Base-by-base conservation (phyloP, 2,888 invertebrate species). In the Gortyna flavago region DNA sequence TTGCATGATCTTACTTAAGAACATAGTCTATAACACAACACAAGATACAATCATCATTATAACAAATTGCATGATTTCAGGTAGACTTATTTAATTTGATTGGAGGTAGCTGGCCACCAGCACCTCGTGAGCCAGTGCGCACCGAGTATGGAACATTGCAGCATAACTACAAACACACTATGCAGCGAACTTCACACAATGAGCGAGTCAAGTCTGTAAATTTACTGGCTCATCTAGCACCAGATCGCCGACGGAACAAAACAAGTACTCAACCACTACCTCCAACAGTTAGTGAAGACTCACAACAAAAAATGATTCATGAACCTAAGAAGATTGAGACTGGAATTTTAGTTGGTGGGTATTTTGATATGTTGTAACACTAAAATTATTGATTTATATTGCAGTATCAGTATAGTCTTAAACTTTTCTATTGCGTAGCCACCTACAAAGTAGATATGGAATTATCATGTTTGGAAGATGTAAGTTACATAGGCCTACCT, bases 201-300 rank as follows among this genome's bases (percentile, higher is more conserved):
- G 97, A 96, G 82, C 94, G 97, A 87, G 95, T 97, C 87, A 97
- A 97, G 91, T 97, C 97, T 90, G 93, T 96, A 9, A 97, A 97
- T 92, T 94, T 97, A 61, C 91, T 97, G 78, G 96, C 97, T 78
- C 97, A 97, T 88, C 91, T 97, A 77, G 94, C 96, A 66, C 94
- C 96, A 82, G 96, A 96, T 38, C 90, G 92, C 80, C 91, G 94
- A 86, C 90, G 93, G 51, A 92, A 91, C 85, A 96, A 92, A 91
- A 91, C 89, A 72, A 87, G 89, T 81, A 89, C 89, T 72, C 85
- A 90, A 80, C 87, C 86, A 38, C 87, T 83, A 61, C 75, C 83
- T 75, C 83, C 87, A 77, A 71, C 76, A 35, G 59, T 84, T 48
- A 87, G 88, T 79, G 92, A 93, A 81, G 90, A 90, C 72, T 75